phyloP scores from a whole-genome alignment of 2,888 invertebrate species.

The Zaprionus obscuricornis region DNA sequence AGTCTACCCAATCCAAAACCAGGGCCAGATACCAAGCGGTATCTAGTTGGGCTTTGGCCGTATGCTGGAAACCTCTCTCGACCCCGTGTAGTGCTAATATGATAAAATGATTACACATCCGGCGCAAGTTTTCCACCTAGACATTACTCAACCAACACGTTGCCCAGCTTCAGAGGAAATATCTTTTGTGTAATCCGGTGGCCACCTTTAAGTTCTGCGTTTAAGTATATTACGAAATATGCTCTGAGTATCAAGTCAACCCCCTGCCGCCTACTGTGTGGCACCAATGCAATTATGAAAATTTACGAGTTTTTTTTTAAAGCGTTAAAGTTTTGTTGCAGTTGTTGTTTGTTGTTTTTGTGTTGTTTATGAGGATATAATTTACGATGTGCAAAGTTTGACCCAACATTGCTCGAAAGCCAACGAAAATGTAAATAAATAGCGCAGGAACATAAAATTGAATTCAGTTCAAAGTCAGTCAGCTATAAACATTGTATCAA shows the following conservation, averaged over 20 bases:
- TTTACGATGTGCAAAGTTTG: no score
- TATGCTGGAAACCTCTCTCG: constrained; percentile 3
- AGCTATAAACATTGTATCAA: no score
- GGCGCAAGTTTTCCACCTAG: constrained; percentile 71
- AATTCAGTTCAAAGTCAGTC: no score
- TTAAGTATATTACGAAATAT: constrained; percentile 40
- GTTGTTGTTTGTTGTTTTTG: constrained; percentile 20
- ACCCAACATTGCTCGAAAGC: no score
- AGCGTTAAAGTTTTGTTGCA: constrained; percentile 51
- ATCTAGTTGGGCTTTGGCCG: constrained; percentile 7
- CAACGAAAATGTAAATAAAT: no score
- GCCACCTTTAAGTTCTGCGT: constrained; percentile 63
- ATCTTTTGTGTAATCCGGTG: constrained; percentile 72
- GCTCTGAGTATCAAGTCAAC: neutral
- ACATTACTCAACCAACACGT: constrained; percentile 77
- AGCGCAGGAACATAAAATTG: no score
- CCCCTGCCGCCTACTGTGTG: constrained; percentile 13
- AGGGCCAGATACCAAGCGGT: constrained; percentile 3
- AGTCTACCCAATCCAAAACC: no score
- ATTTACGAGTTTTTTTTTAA: constrained; percentile 75
- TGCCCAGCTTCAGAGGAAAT: constrained; percentile 63
- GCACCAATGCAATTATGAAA: constrained; percentile 73
- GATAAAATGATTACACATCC: constrained; percentile 77
- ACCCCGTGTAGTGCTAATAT: constrained; percentile 58
- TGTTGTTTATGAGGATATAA: constrained; percentile 2